phyloP scores from a whole-genome alignment of 2,888 invertebrate species.

The Polylopha cassiicola region DNA sequence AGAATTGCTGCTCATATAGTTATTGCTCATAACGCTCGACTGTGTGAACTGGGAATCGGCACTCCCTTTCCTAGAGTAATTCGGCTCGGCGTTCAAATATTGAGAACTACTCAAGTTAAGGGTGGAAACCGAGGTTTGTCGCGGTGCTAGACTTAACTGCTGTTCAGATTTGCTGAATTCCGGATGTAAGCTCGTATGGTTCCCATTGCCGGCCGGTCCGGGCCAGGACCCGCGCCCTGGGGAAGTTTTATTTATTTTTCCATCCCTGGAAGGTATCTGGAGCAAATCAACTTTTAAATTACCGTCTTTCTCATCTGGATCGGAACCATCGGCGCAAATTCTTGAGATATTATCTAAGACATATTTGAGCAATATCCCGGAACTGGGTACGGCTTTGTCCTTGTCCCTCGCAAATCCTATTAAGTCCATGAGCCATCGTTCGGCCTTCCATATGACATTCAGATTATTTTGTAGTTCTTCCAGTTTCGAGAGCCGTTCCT shows the following conservation, averaged over 20 bases:
- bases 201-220: slow-evolving; percentile 81
- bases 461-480: slow-evolving; percentile 90
- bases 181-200: slow-evolving; percentile 74
- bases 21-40: slow-evolving; percentile 65
- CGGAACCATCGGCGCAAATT: slow-evolving; percentile 43
- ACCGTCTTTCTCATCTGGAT: slow-evolving; percentile 62
- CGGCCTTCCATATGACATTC: slow-evolving; percentile 94
- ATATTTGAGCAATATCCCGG: slow-evolving; percentile 68
- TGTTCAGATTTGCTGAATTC: slow-evolving; percentile 93
- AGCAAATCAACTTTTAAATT: slow-evolving; percentile 70
- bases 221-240: slow-evolving; percentile 92
- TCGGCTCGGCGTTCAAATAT: slow-evolving; percentile 69
- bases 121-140: slow-evolving; percentile 71
- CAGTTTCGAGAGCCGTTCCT: slow-evolving; percentile 87
- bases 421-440: slow-evolving; percentile 97
- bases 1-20: slow-evolving; percentile 61
- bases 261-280: slow-evolving; percentile 83
- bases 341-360: slow-evolving; percentile 56
- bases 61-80: slow-evolving; percentile 74
- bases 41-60: slow-evolving; percentile 78
- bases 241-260: slow-evolving; percentile 85
- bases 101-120: slow-evolving; percentile 74
- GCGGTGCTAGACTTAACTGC: slow-evolving; percentile 77
- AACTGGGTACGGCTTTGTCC: slow-evolving; percentile 61
- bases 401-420: slow-evolving; percentile 94